Evolutionary conservation across 2,113 vertebrate genomes (phyloP).

Genomic region (Alligator sinensis): DNA sequence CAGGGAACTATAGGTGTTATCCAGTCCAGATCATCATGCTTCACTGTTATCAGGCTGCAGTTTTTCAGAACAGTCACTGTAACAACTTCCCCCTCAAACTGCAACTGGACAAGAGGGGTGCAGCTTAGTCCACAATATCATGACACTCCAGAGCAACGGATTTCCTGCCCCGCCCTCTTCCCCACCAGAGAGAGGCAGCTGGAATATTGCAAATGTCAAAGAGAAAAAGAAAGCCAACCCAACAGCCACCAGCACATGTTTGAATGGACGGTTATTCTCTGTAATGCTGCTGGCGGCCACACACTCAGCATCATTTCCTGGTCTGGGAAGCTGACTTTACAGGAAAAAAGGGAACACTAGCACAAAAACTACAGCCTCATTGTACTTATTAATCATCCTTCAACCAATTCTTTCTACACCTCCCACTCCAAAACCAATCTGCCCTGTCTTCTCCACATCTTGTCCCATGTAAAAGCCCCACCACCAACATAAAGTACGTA

Average conservation of each 20-base stretch:
- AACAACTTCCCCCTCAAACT: neutral
- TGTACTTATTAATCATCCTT: neutral
- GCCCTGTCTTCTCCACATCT: neutral
- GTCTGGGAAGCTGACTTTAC: neutral
- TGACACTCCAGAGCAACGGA: neutral
- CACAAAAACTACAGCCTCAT: neutral
- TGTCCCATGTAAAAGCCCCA: conserved; percentile 12
- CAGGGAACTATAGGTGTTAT: neutral
- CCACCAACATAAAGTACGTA: neutral
- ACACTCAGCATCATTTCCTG: neutral
- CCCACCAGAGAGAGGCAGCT: neutral
- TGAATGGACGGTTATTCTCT: neutral
- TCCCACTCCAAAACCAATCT: neutral
- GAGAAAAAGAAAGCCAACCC: neutral
- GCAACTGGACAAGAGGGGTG: neutral
- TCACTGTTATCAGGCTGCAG: neutral
- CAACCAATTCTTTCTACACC: neutral
- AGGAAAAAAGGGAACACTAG: neutral
- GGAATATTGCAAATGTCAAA: neutral
- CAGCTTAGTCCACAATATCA: neutral
- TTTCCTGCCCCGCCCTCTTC: neutral
- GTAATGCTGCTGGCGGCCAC: neutral
- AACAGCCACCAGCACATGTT: neutral
- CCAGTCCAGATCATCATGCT: neutral
- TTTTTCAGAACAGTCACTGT: neutral